Percentiles rank a stretch among this genome's conserved stretches.
Conservation (phyloP, 2,888 invertebrate species). For the Salticus scenicus region DNA sequence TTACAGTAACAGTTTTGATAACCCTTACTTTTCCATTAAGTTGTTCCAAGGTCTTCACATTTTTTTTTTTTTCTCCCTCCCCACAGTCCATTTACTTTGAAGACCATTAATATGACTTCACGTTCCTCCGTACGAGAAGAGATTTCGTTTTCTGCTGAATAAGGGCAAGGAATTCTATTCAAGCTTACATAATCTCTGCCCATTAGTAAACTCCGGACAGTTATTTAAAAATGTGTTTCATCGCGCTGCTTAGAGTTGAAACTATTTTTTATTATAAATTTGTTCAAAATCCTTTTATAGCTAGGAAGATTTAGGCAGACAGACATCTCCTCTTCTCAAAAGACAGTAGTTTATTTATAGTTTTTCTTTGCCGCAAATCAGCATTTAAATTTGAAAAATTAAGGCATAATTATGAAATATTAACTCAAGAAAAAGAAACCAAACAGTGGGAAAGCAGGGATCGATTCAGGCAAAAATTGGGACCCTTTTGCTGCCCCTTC, state of each 20-base stretch:
- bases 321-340: too few relatives aligned
- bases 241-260: not conserved
- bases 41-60: slow-evolving; percentile 5
- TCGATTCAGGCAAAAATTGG: too few relatives aligned
- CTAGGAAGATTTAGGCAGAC: too few relatives aligned
- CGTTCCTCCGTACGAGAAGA: not conserved
- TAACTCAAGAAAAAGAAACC: too few relatives aligned
- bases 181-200: not conserved
- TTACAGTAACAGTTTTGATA: not conserved
- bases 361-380: too few relatives aligned
- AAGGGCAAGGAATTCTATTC: not conserved
- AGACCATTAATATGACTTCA: slow-evolving; percentile 1
- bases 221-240: not conserved
- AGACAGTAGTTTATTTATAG: too few relatives aligned
- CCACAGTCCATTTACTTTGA: not conserved
- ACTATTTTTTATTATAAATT: too few relatives aligned
- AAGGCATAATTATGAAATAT: too few relatives aligned
- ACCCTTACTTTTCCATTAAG: not conserved
- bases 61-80: too few relatives aligned
- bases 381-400: too few relatives aligned
- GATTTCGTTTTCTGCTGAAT: not conserved
- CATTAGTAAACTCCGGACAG: not conserved
- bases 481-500: too few relatives aligned
- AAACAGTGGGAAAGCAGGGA: too few relatives aligned
- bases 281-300: not conserved